Base-by-base conservation (phyloP, 2,888 invertebrate species). In the Allolobophora icterica region DNA sequence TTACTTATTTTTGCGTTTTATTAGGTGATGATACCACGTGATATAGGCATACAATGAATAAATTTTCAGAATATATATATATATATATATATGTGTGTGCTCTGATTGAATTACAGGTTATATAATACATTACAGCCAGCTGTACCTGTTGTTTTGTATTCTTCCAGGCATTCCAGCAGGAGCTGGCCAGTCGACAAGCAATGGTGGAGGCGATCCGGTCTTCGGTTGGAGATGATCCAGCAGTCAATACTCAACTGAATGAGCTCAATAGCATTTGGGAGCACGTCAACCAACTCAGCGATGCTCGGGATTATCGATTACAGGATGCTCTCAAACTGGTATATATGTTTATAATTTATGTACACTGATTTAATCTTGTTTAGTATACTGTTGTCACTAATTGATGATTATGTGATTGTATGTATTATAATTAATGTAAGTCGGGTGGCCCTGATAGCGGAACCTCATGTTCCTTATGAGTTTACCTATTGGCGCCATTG, bases 251-350 rank as follows among this genome's bases (percentile, higher is more conserved):
- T 19, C 95, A 95, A 90, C 92, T 94, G 24, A 94, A 94, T 42
- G 94, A 95, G 91, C 93, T 95, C 71, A 92, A 93, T n/a, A 92
- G 91, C n/a, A 93, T 94, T 15, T 95, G 95, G 95, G 94, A 94
- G 40, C 92, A 93, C 33, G 95, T 95, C 87, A 94, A 94, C 92
- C 92, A 93, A 90, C 94, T 95, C 19, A 94, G 94, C 92, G 94
- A 94, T 58, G 93, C 94, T 89, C 91, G 95, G 71, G 95, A 94
- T 90, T 93, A 92, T 71, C 93, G 94, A 91, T 94, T 95, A 21
- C 94, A 94, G 90, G 94, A 95, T 89, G 94, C 95, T 24, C 93
- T 95, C 34, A 94, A 94, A 93, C 93, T 95, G 94, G 95, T 95
- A 92, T 91, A 93, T 90, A 17, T 11, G 45, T 13, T 19, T 58